Conservation (phyloP, 2,113 vertebrate genomes). For the Alethe diademata region DNA sequence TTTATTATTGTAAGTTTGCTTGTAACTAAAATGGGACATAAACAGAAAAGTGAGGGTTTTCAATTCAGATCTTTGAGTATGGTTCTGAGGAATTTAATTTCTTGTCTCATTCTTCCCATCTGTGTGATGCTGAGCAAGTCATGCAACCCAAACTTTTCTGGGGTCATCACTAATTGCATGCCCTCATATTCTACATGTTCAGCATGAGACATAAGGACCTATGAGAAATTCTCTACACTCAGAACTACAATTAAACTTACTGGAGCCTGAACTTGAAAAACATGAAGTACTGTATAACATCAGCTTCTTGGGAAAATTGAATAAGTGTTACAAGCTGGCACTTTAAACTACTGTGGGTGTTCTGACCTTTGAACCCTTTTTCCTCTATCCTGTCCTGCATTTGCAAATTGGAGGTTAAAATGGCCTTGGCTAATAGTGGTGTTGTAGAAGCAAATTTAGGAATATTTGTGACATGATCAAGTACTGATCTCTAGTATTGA, state of each 20-base stretch:
- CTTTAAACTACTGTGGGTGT: not conserved
- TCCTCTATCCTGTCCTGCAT: not conserved
- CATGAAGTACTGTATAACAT: not conserved
- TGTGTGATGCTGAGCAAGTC: not conserved
- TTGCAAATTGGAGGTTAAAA: not conserved
- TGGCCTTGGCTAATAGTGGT: not conserved
- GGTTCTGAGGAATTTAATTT: not conserved
- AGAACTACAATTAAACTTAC: not conserved
- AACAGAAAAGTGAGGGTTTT: not conserved
- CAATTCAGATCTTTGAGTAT: not conserved
- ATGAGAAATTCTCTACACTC: not conserved
- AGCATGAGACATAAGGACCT: not conserved
- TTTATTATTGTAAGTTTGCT: not conserved
- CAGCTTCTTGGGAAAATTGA: not conserved
- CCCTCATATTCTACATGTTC: not conserved
- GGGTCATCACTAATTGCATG: not conserved
- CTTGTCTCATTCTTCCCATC: not conserved
- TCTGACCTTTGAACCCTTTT: not conserved
- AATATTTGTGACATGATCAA: not conserved
- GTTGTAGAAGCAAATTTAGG: not conserved
- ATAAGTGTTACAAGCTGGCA: rapidly evolving
- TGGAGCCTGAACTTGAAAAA: not conserved
- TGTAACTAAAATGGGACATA: not conserved
- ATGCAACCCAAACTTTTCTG: not conserved
- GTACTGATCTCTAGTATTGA: not conserved